Conservation (phyloP, 2,113 vertebrate species). For the Danionella cerebrum region DNA sequence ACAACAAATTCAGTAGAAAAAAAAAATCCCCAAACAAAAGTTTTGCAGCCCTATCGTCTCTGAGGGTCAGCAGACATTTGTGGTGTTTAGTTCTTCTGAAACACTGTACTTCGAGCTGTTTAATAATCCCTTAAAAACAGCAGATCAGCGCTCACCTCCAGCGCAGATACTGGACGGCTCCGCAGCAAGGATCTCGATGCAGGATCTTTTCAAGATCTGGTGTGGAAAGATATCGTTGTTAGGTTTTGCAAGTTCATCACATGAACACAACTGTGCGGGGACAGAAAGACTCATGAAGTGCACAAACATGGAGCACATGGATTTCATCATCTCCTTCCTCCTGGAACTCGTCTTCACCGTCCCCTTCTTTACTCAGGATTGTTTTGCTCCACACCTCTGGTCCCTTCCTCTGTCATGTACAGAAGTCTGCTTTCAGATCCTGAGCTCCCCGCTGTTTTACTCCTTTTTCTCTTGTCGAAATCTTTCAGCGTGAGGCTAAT, state of each 20-base stretch:
- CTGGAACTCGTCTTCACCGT: neutral
- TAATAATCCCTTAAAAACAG: too few relatives aligned
- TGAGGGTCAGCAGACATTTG: too few relatives aligned
- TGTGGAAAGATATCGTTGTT: conserved; percentile 33
- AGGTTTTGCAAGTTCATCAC: neutral
- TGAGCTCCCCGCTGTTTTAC: conserved; percentile 36
- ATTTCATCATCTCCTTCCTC: neutral
- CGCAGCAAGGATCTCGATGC: conserved; percentile 94
- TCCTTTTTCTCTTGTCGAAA: conserved; percentile 30
- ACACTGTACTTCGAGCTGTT: too few relatives aligned
- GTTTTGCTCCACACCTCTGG: neutral
- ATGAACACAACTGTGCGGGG: too few relatives aligned
- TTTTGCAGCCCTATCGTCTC: too few relatives aligned
- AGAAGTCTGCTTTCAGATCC: conserved; percentile 29
- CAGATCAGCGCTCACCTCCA: conserved; percentile 73
- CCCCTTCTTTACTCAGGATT: neutral
- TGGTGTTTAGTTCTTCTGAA: too few relatives aligned
- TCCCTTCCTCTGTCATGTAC: neutral
- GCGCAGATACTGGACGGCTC: conserved; percentile 97
- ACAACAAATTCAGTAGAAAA: too few relatives aligned
- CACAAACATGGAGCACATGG: neutral
- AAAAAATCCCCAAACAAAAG: too few relatives aligned
- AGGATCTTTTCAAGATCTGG: conserved; percentile 94
- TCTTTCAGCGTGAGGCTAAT: conserved; percentile 42
- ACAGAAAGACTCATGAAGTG: too few relatives aligned